Conservation (phyloP, 2,113 vertebrate genomes). For the Neolamprologus tretocephalus region DNA sequence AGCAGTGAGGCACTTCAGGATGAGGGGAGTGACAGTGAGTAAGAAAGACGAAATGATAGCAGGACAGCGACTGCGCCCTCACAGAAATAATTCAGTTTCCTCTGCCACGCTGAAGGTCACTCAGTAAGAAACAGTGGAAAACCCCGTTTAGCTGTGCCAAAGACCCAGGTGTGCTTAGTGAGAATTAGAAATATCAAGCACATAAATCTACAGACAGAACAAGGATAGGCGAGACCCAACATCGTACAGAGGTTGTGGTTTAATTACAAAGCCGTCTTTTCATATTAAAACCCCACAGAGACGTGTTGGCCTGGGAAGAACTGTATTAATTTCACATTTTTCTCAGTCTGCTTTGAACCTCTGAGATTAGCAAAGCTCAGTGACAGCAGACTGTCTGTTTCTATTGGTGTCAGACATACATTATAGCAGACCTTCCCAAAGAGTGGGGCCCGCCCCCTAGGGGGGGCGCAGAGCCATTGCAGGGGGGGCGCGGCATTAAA, state of each 20-base stretch:
- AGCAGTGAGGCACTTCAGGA: background rate
- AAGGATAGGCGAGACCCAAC: background rate
- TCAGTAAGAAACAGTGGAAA: slow-evolving; percentile 5
- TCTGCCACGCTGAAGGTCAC: slow-evolving; percentile 2
- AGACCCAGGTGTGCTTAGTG: slow-evolving; percentile 7
- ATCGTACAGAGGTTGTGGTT: background rate
- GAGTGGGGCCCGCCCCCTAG: too few species aligned
- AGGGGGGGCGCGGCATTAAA: too few species aligned
- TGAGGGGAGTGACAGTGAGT: background rate
- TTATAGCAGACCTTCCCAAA: background rate
- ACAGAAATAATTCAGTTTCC: slow-evolving; percentile 11
- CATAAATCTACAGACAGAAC: background rate
- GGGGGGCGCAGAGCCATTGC: too few species aligned
- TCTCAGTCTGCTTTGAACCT: background rate
- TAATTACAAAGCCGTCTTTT: background rate
- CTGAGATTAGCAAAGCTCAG: background rate
- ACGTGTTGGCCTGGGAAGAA: background rate
- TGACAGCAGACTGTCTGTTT: background rate
- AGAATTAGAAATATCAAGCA: slow-evolving; percentile 9
- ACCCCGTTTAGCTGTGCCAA: slow-evolving; percentile 2
- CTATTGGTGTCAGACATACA: background rate
- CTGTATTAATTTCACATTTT: background rate
- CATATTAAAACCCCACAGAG: background rate
- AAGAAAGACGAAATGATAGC: background rate
- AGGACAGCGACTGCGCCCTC: background rate